These are phyloP conservation scores for Pygocentrus nattereri DNA, from an alignment of 2,797 vertebrate genomes.

Conservation along the genomic window DNA sequence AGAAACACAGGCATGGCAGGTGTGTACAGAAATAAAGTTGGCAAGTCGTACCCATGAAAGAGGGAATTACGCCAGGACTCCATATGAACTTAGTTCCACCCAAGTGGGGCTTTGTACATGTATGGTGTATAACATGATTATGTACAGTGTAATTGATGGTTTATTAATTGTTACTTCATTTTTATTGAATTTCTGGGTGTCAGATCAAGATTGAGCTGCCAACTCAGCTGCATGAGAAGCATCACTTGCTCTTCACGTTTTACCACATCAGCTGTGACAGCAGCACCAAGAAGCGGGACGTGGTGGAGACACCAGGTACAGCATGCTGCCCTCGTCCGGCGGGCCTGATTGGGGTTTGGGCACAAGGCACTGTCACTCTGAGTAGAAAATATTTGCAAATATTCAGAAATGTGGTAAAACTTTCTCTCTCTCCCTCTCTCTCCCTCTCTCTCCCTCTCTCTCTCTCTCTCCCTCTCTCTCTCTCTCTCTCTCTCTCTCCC, in stretches of 20 bases:
- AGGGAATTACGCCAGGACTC: too few species aligned
- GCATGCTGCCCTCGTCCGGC: constrained; percentile 16
- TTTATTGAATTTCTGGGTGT: neutral
- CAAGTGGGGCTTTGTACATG: too few species aligned
- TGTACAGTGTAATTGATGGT: too few species aligned
- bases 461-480: constrained; percentile 21
- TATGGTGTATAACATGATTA: too few species aligned
- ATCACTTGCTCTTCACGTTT: constrained; percentile 96
- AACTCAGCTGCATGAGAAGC: constrained; percentile 93
- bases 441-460: neutral
- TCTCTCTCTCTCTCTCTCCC: neutral
- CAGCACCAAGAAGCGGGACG: constrained; percentile 94
- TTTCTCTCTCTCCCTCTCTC: neutral
- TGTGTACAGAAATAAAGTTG: too few species aligned
- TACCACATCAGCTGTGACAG: constrained; percentile 96
- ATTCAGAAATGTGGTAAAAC: neutral
- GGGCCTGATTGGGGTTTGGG: neutral
- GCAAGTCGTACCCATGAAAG: too few species aligned
- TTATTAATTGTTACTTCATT: too few species aligned
- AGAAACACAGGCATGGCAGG: too few species aligned
- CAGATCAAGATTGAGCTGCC: constrained; percentile 97
- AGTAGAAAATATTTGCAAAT: neutral
- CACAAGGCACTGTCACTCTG: neutral
- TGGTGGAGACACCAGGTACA: constrained; percentile 90
- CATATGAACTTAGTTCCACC: too few species aligned